These are phyloP conservation scores for Heliocidaris erythrogramma DNA, from an alignment of 35 echinoderm and acorn worm species.

Conservation along the genomic window DNA sequence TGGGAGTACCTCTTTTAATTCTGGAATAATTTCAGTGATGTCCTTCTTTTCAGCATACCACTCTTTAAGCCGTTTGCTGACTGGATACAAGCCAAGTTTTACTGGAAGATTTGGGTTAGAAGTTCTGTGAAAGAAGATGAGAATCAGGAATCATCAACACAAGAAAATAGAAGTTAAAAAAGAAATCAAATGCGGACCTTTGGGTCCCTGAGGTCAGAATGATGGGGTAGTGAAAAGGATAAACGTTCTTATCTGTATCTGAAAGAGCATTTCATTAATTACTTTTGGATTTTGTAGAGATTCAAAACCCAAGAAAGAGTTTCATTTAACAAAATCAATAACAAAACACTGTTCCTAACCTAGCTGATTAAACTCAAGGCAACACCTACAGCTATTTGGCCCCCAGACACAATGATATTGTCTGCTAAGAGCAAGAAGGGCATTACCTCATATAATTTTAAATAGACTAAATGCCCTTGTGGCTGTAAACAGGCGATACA, in stretches of 20 bases:
- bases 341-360: too few species aligned
- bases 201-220: not conserved
- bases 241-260: not conserved
- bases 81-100: not conserved
- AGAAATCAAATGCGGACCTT: not conserved
- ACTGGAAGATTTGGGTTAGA: slow-evolving; percentile 13
- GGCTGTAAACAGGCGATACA: too few species aligned
- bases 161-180: not conserved
- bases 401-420: too few species aligned
- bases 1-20: slow-evolving; percentile 6
- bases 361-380: too few species aligned
- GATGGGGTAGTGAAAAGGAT: not conserved
- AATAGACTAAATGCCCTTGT: too few species aligned
- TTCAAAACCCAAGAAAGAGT: too few species aligned
- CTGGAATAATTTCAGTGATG: slow-evolving; percentile 12
- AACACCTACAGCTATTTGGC: too few species aligned
- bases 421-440: too few species aligned
- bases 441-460: too few species aligned
- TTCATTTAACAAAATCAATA: too few species aligned
- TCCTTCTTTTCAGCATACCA: slow-evolving; percentile 24
- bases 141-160: not conserved
- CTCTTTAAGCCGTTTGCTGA: slow-evolving; percentile 34
- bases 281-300: not conserved
- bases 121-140: not conserved
- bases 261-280: not conserved